phyloP scores from a whole-genome alignment of 2,888 invertebrate species.

The Conchocele bisecta region DNA sequence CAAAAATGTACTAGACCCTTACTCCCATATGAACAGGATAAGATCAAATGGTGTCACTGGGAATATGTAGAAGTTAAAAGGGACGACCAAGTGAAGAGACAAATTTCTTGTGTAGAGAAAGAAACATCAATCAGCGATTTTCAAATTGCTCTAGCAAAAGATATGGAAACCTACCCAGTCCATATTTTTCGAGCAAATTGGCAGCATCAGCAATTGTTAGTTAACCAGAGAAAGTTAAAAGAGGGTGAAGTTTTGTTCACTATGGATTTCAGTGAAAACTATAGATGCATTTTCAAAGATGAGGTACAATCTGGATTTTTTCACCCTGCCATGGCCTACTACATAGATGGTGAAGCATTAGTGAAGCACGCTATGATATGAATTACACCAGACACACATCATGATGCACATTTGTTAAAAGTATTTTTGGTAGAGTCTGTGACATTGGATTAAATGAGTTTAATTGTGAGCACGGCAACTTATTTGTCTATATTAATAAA shows the following conservation, averaged over 20 bases:
- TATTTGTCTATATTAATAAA: too few relatives aligned
- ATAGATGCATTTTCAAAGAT: constrained; percentile 42
- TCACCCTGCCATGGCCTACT: constrained; percentile 43
- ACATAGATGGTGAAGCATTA: constrained; percentile 9
- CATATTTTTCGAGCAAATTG: constrained; percentile 40
- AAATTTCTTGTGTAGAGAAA: constrained; percentile 39
- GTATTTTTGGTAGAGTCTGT: too few relatives aligned
- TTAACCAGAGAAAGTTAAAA: constrained; percentile 18
- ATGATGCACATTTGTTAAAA: constrained; percentile 41
- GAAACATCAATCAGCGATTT: constrained; percentile 22
- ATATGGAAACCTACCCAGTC: constrained; percentile 18
- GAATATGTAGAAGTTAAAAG: too few relatives aligned
- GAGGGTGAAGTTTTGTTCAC: constrained; percentile 23
- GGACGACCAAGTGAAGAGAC: constrained; percentile 34
- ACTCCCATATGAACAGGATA: too few relatives aligned
- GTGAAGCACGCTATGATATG: constrained; percentile 44
- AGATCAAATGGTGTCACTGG: too few relatives aligned
- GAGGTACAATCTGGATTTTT: constrained; percentile 46
- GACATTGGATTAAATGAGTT: too few relatives aligned
- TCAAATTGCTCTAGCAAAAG: constrained; percentile 12
- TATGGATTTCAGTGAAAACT: constrained; percentile 48
- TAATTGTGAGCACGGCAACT: too few relatives aligned
- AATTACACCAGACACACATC: constrained; percentile 41
- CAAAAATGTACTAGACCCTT: too few relatives aligned
- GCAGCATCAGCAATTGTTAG: constrained; percentile 27